A percentile compares a stretch with the other conserved stretches of the same genome.
These are phyloP conservation scores for Acanthochromis polyacanthus DNA, from an alignment of 2,113 vertebrate species.

Conservation along the genomic window DNA sequence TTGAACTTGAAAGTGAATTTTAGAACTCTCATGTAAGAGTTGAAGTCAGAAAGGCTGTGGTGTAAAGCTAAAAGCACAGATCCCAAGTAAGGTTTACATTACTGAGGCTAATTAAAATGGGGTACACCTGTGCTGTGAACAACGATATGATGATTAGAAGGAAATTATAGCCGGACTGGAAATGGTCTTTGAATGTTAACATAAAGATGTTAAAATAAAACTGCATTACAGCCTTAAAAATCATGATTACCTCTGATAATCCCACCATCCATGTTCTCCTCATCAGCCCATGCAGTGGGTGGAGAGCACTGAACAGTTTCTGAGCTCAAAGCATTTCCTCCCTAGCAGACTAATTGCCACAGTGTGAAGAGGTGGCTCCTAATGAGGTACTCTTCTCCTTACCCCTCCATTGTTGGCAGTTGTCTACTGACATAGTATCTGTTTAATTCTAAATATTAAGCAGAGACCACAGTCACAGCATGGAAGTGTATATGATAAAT, in stretches of 20 bases:
- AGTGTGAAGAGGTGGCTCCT: constrained; percentile 38
- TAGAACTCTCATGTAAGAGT: background rate
- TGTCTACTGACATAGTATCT: background rate
- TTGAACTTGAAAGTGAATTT: constrained; percentile 34
- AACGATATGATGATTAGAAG: background rate
- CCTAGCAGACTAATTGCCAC: constrained; percentile 51
- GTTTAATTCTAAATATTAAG: background rate
- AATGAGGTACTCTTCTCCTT: constrained; percentile 44
- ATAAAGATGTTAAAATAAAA: constrained; percentile 15
- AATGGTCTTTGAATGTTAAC: background rate
- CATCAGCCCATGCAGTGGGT: constrained; percentile 32
- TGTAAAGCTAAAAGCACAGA: background rate
- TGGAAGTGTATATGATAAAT: background rate
- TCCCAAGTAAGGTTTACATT: background rate
- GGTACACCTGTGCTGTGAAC: background rate
- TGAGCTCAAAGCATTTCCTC: constrained; percentile 30
- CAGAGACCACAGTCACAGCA: background rate
- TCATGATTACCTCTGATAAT: constrained; percentile 38
- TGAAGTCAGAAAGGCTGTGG: background rate
- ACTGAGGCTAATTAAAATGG: constrained; percentile 2
- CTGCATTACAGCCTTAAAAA: constrained; percentile 10
- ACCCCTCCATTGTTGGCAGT: constrained; percentile 36
- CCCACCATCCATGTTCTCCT: constrained; percentile 27
- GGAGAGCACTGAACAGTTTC: constrained; percentile 29
- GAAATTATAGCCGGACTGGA: background rate